Evolutionary conservation across 2,888 invertebrate genomes (phyloP), one percentile per base, ranked within the genome.

Genomic region (Ormyrus labotus): DNA sequence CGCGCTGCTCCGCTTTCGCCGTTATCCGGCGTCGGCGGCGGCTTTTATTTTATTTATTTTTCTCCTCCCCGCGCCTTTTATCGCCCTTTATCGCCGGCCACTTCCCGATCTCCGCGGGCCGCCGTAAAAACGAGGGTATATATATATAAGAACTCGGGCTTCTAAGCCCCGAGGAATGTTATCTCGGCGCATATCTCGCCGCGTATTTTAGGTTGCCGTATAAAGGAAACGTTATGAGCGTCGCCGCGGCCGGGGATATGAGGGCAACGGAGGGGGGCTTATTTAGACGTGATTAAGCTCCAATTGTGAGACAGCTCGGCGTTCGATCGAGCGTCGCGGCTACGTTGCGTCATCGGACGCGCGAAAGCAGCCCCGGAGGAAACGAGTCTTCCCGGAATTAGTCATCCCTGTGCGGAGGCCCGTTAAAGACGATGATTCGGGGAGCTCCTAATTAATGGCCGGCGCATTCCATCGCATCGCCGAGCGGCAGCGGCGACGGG

Each of bases 241-340:
- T 51, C 51, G 48, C 11, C n/a, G 10, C 19, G 51, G n/a, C 19
- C 34, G 58, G 13, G 13, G 47, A 5, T 45, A 57, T 34, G 55
- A 11, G 57, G 45, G 55, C n/a, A 45, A 0, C 48, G 50, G 50
- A 48, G 4, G 4, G 19, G 9, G 19, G 67, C 51, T 60, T 76
- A 77, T 80, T 80, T 82, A 70, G 74, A 74, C 78, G 51, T 61
- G 73, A 77, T 74, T 78, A 63, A 74, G 61, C 77, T 74, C 58
- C 77, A 80, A 80, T 74, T 78, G 73, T 57, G 67, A 65, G 51
- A 75, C 64, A 65, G 60, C 11, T 70, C 34, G 3, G 10, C 7
- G 7, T 34, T 34, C 7, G 60, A 61, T 19, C 1, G 19, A 34
- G 13, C 55, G 2, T 58, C 11, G 19, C 60, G 6, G 34, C 45